phyloP scores from a whole-genome alignment of 2,113 vertebrate genomes.

The Hirundichthys speculiger region DNA sequence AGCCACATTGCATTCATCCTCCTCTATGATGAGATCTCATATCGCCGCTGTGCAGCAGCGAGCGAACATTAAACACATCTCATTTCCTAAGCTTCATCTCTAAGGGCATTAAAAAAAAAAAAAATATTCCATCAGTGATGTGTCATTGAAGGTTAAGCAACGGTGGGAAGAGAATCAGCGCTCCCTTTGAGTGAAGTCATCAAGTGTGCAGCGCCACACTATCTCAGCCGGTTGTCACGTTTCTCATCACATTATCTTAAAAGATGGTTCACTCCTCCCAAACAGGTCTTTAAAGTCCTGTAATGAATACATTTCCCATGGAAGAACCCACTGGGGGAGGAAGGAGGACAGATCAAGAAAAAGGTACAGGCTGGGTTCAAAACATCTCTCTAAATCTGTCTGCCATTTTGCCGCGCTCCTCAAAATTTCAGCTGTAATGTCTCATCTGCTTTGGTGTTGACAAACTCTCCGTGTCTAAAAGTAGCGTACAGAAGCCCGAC shows the following conservation, averaged over 20 bases:
- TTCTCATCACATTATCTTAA: conserved; percentile 25
- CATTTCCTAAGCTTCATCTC: conserved; percentile 36
- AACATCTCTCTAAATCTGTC: too few relatives aligned
- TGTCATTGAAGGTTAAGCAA: conserved; percentile 19
- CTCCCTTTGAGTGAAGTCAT: conserved; percentile 54
- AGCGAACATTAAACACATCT: conserved; percentile 16
- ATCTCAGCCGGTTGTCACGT: conserved; percentile 9
- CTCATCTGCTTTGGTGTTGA: too few relatives aligned
- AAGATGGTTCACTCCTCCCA: conserved; percentile 41
- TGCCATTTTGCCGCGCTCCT: too few relatives aligned
- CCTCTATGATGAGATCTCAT: conserved; percentile 11
- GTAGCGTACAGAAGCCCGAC: too few relatives aligned
- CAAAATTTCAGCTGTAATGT: too few relatives aligned
- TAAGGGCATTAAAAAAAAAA: conserved; percentile 37
- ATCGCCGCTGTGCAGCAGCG: conserved; percentile 12
- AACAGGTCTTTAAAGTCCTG: conserved; percentile 60
- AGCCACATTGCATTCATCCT: conserved; percentile 15
- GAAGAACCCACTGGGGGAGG: conserved; percentile 38
- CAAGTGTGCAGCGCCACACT: conserved; percentile 47
- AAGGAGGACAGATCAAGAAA: conserved; percentile 15
- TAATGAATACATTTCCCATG: conserved; percentile 67
- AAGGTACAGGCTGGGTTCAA: background rate
- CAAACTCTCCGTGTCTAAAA: too few relatives aligned
- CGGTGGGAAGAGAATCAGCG: conserved; percentile 31
- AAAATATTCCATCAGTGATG: conserved; percentile 48